Base-by-base conservation (phyloP, 2,888 invertebrate genomes). In the Lycia hirtaria region DNA sequence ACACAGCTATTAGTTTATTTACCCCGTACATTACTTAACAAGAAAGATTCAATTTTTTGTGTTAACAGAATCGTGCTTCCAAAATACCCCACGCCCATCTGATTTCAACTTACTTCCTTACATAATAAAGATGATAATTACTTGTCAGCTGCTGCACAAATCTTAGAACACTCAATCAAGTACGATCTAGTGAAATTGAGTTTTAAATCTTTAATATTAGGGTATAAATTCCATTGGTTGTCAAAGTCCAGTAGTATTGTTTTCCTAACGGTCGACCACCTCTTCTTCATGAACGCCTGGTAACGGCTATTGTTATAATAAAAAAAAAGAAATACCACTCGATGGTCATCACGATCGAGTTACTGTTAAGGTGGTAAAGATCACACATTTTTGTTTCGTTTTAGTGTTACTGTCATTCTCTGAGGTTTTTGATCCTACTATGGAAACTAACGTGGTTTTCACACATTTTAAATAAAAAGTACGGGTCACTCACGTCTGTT, bases 201-300 rank as follows among this genome's bases (percentile, higher is more conserved):
- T 10, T 32, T 28, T 41, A 37, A 30, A 10, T 4, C 9, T 2
- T 14, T 1, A 0, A 0, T 0, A 4, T 4, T 43, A 26, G 17
- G 48, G 54, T 28, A 47, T 26, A 35, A 15, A 20, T 19, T 51
- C 3, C 14, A 49, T 45, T 24, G 37, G 22, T 4, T 30, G 3
- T n/a, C 5, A 17, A 9, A 14, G 24, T 44, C 3, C 33, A 28
- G 26, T 33, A 10, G 58, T 55, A 59, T 68, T 63, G 69, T 60
- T 24, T 22, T 54, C 22, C 65, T 73, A 73, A 74, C 87, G 87
- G 87, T 87, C 85, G 75, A 84, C 84, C 83, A 84, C 71, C 72
- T 71, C 62, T 72, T 38, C 47, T 76, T 79, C 80, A 80, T 83
- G 82, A 76, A 71, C 68, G 79, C 81, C 78, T 81, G 76, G 83